Conservation (phyloP, 37 sponge, comb jelly and placozoan species). For the Halichondria panicea region DNA sequence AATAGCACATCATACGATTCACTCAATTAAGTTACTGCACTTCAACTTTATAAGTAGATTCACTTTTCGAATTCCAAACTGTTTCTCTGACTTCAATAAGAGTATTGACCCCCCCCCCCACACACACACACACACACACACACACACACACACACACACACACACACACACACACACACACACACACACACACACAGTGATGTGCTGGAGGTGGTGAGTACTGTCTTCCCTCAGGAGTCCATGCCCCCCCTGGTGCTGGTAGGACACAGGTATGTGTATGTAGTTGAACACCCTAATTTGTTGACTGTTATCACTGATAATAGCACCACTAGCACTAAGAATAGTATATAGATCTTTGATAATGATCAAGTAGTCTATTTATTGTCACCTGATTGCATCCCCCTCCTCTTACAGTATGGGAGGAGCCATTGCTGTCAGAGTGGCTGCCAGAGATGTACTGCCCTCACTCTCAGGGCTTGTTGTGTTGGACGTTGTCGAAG, state of each 20-base stretch:
- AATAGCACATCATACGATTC: no score
- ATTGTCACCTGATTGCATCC: no score
- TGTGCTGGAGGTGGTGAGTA: constrained; percentile 23
- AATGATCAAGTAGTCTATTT: neutral
- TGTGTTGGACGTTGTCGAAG: constrained; percentile 97
- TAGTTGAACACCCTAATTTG: neutral
- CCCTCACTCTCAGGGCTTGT: constrained; percentile 74
- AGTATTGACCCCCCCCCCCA: no score
- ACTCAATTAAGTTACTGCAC: no score
- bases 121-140: constrained; percentile 37
- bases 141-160: constrained; percentile 38
- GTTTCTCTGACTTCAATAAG: no score
- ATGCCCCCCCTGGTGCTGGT: constrained; percentile 78
- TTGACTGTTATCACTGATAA: no score
- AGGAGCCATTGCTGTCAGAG: constrained; percentile 88
- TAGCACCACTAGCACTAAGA: no score
- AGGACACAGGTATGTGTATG: constrained; percentile 78
- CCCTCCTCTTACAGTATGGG: constrained; percentile 85
- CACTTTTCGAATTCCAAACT: neutral
- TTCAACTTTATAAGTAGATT: neutral
- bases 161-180: constrained; percentile 39
- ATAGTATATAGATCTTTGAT: no score
- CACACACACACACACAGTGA: constrained; percentile 61
- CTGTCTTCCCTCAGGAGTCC: constrained; percentile 26
- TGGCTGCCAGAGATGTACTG: constrained; percentile 50